Conservation (phyloP, 1,140 invertebrate genomes). For the Thaumatotibia leucotreta region DNA sequence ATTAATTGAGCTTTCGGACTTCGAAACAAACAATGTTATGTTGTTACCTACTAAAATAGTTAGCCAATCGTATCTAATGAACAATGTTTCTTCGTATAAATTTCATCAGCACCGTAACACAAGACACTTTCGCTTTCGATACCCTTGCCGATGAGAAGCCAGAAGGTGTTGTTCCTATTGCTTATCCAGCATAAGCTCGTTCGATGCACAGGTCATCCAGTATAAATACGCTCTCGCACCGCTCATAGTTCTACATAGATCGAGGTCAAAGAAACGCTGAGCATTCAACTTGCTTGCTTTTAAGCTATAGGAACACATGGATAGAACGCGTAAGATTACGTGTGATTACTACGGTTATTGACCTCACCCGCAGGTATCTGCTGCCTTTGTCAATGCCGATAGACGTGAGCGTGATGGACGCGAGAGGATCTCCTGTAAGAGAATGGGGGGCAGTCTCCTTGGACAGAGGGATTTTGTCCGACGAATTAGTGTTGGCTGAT, state of each 20-base stretch:
- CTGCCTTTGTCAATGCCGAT: slow-evolving; percentile 50
- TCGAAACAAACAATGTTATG: not conserved
- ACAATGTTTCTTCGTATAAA: slow-evolving; percentile 1
- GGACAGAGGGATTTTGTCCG: slow-evolving; percentile 86
- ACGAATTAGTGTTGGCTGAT: slow-evolving; percentile 87
- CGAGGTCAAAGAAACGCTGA: not conserved
- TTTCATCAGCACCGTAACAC: slow-evolving; percentile 13
- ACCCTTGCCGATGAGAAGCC: slow-evolving; percentile 28
- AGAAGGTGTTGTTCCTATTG: not conserved
- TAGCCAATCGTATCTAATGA: slow-evolving; percentile 12
- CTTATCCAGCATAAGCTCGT: not conserved
- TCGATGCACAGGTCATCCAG: not conserved
- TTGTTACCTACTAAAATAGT: too few relatives aligned
- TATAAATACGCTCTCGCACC: not conserved
- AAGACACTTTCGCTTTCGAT: slow-evolving; percentile 65
- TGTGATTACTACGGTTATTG: slow-evolving; percentile 37
- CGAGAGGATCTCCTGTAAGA: slow-evolving; percentile 88
- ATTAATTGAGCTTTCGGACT: not conserved
- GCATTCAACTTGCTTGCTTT: not conserved
- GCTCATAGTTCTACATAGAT: not conserved
- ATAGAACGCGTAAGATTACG: slow-evolving; percentile 54
- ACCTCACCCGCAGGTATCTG: slow-evolving; percentile 48
- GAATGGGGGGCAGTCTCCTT: slow-evolving; percentile 84
- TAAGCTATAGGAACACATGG: slow-evolving; percentile 17
- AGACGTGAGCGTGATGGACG: slow-evolving; percentile 79